These are phyloP conservation scores for Fragum whitleyi DNA, from an alignment of 2,888 invertebrate species.

Conservation along the genomic window DNA sequence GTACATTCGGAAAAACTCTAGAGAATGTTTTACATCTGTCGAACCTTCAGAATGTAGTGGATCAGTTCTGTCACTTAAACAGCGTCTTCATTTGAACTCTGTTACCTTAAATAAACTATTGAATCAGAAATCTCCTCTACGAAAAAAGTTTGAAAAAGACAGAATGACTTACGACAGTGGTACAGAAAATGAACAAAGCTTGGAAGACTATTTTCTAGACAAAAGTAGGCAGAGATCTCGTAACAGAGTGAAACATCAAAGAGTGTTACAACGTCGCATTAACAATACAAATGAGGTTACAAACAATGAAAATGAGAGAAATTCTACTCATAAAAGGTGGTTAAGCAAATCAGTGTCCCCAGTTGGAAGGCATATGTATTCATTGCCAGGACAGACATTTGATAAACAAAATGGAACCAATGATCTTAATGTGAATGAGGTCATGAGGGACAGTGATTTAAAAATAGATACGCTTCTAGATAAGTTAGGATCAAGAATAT, in stretches of 20 bases:
- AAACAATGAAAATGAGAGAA: constrained; percentile 32
- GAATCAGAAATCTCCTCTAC: constrained; percentile 57
- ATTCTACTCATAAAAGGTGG: constrained; percentile 24
- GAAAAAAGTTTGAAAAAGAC: constrained; percentile 37
- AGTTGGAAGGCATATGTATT: constrained; percentile 28
- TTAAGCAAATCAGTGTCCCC: constrained; percentile 53
- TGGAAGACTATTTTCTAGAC: constrained; percentile 51
- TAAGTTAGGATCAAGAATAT: constrained; percentile 49
- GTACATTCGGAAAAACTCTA: constrained; percentile 38
- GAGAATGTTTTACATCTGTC: constrained; percentile 61
- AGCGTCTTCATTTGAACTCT: constrained; percentile 52
- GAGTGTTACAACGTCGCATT: constrained; percentile 58
- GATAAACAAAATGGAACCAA: constrained; percentile 15
- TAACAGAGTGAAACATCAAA: constrained; percentile 45
- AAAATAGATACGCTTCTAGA: constrained; percentile 54
- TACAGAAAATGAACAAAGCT: constrained; percentile 52
- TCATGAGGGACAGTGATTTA: constrained; percentile 53
- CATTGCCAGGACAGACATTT: not conserved
- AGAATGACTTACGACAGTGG: constrained; percentile 43
- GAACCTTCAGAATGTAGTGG: constrained; percentile 61
- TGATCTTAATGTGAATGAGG: constrained; percentile 46
- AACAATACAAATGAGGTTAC: constrained; percentile 1
- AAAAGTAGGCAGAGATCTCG: constrained; percentile 50
- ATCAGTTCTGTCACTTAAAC: constrained; percentile 57
- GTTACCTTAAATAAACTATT: constrained; percentile 58